A percentile compares a stretch with the other conserved stretches of the same genome.
phyloP scores from a whole-genome alignment of 2,797 vertebrate species.

The Peromyscus melanophrys region DNA sequence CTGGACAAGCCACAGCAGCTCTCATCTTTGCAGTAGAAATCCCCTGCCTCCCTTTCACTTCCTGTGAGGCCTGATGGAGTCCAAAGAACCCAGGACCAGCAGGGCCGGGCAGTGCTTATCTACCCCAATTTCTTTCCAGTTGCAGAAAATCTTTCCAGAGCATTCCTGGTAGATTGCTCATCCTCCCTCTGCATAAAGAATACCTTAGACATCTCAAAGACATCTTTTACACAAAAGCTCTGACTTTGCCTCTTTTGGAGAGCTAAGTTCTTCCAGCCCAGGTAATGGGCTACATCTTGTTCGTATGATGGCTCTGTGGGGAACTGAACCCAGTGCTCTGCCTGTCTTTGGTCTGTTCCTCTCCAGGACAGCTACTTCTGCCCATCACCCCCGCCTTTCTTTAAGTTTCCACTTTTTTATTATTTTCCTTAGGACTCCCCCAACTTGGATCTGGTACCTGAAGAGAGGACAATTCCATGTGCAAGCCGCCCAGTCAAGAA shows the following conservation, averaged over 20 bases:
- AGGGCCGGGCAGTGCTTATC: background rate
- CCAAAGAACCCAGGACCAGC: background rate
- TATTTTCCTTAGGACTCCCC: background rate
- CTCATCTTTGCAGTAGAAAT: background rate
- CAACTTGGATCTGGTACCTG: background rate
- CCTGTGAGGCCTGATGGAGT: background rate
- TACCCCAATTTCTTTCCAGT: conserved; percentile 32
- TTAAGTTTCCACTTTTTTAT: background rate
- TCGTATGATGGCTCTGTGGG: background rate
- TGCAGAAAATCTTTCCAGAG: conserved; percentile 12
- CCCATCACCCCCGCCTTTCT: background rate
- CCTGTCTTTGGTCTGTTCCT: background rate
- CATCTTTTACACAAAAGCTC: background rate
- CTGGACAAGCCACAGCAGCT: background rate
- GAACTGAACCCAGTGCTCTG: background rate
- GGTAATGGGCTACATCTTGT: background rate
- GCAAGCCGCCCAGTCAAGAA: background rate
- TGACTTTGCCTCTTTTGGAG: background rate
- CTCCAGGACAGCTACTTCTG: background rate
- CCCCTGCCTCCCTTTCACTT: background rate
- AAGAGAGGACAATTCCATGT: background rate
- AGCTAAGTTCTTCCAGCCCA: background rate
- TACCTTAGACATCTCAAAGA: background rate
- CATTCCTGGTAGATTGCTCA: background rate
- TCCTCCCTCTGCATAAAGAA: background rate